Conservation (phyloP, 2,888 invertebrate species). For the Epistrophella euchroma region DNA sequence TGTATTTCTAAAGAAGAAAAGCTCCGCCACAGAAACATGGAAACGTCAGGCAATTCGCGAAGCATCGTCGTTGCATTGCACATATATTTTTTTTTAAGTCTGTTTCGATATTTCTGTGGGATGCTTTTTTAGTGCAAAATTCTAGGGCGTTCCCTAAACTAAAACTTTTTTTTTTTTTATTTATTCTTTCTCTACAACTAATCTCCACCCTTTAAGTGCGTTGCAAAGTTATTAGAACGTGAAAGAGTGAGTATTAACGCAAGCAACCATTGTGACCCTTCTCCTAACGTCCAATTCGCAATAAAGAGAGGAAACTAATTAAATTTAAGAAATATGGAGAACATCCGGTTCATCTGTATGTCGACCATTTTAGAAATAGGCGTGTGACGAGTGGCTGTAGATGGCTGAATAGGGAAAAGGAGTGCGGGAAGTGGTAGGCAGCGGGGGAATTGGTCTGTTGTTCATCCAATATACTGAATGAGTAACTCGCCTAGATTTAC, state of each 20-base stretch:
- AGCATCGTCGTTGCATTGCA: slow-evolving; percentile 45
- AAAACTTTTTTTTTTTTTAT: slow-evolving; percentile 16
- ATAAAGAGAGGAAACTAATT: slow-evolving; percentile 37
- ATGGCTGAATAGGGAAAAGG: not conserved
- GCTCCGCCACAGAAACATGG: slow-evolving; percentile 61
- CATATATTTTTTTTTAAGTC: slow-evolving; percentile 24
- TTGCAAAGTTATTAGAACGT: slow-evolving; percentile 60
- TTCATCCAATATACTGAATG: slow-evolving; percentile 23
- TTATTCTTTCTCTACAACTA: slow-evolving; percentile 17
- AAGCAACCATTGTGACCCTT: slow-evolving; percentile 36
- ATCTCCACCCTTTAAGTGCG: slow-evolving; percentile 40
- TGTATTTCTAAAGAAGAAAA: slow-evolving; percentile 35
- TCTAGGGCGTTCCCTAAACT: slow-evolving; percentile 74
- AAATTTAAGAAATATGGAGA: slow-evolving; percentile 49
- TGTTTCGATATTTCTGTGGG: slow-evolving; percentile 48
- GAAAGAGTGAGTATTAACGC: slow-evolving; percentile 40
- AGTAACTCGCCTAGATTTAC: slow-evolving; percentile 65
- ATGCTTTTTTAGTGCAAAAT: slow-evolving; percentile 54
- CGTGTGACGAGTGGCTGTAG: slow-evolving; percentile 14
- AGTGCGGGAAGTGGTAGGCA: not conserved
- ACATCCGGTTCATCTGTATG: slow-evolving; percentile 47
- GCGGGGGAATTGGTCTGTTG: not conserved
- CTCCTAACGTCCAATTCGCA: not conserved
- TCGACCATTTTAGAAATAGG: slow-evolving; percentile 56
- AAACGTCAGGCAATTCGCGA: slow-evolving; percentile 60